A percentile compares a stretch with the other conserved stretches of the same genome.
Evolutionary conservation across 1,140 invertebrate genomes (phyloP).

Genomic region (Xylocopa sonorina): DNA sequence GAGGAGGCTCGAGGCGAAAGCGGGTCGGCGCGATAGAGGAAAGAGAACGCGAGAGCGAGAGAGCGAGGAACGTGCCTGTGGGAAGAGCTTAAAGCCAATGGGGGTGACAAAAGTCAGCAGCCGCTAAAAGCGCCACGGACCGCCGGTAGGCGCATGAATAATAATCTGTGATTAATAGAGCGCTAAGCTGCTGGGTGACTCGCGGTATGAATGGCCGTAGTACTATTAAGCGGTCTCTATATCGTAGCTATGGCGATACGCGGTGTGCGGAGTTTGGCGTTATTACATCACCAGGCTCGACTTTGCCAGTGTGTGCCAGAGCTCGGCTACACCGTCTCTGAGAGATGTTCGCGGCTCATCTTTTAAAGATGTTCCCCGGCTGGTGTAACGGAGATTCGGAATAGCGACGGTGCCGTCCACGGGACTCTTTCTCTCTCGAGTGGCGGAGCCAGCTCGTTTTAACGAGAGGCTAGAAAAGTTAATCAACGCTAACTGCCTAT

Average conservation of each 20-base stretch:
- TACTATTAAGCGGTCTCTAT: conserved; percentile 67
- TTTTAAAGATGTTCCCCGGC: background rate
- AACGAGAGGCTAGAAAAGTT: too few relatives aligned
- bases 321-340: background rate
- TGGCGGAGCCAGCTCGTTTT: too few relatives aligned
- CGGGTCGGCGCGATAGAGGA: background rate
- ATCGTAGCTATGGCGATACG: conserved; percentile 59
- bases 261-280: conserved; percentile 26
- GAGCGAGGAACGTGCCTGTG: background rate
- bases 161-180: conserved; percentile 80
- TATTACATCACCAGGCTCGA: conserved; percentile 48
- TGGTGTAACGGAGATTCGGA: too few relatives aligned
- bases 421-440: too few relatives aligned
- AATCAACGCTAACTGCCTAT: background rate
- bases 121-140: conserved; percentile 72
- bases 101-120: conserved; percentile 70
- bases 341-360: background rate
- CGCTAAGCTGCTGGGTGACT: conserved; percentile 70
- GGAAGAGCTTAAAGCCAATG: conserved; percentile 63
- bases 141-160: conserved; percentile 73
- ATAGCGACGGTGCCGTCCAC: too few relatives aligned
- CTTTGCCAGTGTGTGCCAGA: conserved; percentile 22
- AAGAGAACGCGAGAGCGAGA: background rate
- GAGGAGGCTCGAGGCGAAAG: conserved; percentile 16
- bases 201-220: conserved; percentile 70